phyloP scores from a whole-genome alignment of 2,888 invertebrate species.

The Taphrorychus bicolor region DNA sequence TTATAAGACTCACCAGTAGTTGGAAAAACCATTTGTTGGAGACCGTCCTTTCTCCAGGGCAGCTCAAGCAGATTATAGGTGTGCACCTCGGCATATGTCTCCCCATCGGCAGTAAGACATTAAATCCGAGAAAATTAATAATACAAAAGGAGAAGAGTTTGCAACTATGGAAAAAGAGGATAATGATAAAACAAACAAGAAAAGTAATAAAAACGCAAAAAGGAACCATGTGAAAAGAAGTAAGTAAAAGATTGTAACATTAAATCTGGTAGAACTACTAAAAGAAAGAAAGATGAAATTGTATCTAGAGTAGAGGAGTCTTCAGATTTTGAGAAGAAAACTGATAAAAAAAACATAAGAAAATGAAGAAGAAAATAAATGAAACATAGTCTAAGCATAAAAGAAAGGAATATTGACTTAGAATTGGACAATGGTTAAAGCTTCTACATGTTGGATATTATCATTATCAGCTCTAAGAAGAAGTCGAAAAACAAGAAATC shows the following conservation, averaged over 20 bases:
- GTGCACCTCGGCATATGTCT: slow-evolving; percentile 79
- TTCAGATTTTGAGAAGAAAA: slow-evolving; percentile 27
- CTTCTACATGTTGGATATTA: background rate
- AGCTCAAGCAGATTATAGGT: slow-evolving; percentile 73
- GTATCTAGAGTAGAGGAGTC: background rate
- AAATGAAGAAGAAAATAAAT: slow-evolving; percentile 29
- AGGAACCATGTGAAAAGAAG: slow-evolving; percentile 16
- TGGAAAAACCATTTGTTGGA: slow-evolving; percentile 73
- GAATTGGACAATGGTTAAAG: slow-evolving; percentile 2
- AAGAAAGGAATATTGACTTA: background rate
- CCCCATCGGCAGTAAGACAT: slow-evolving; percentile 76
- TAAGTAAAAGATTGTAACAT: slow-evolving; percentile 27
- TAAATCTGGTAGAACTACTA: slow-evolving; percentile 22
- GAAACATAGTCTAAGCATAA: slow-evolving; percentile 14
- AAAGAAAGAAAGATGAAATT: slow-evolving; percentile 21
- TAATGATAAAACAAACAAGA: background rate
- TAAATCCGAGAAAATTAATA: slow-evolving; percentile 59
- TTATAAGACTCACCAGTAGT: slow-evolving; percentile 63
- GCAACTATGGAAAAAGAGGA: background rate
- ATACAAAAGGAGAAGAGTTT: background rate
- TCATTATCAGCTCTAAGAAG: background rate
- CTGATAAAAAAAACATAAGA: slow-evolving; percentile 36
- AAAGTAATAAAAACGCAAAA: slow-evolving; percentile 28
- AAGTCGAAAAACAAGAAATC: slow-evolving; percentile 42
- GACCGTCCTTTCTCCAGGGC: slow-evolving; percentile 67